Percentiles rank a stretch among this genome's conserved stretches.
These are phyloP conservation scores for Epistrophe grossulariae DNA, from an alignment of 2,888 invertebrate genomes.

Conservation along the genomic window DNA sequence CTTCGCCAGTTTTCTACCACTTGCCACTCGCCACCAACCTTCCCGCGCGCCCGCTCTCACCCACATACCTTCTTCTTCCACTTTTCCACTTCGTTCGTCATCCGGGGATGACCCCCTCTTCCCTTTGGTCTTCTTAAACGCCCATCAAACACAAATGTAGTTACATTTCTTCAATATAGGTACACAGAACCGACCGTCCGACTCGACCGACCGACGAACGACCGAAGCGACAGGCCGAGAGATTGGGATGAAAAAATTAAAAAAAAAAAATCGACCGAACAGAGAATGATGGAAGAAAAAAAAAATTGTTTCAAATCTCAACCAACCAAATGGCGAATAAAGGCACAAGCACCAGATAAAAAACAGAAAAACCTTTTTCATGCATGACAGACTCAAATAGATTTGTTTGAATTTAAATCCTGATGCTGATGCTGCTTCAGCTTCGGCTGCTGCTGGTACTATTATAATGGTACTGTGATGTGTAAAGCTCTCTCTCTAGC, in stretches of 20 bases:
- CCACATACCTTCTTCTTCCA: conserved; percentile 25
- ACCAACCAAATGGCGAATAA: conserved; percentile 76
- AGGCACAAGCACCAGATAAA: conserved; percentile 73
- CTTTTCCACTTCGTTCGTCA: conserved; percentile 24
- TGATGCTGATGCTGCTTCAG: conserved; percentile 43
- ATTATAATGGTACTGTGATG: not conserved
- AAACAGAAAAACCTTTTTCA: conserved; percentile 75
- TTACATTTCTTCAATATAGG: conserved; percentile 71
- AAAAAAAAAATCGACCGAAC: conserved; percentile 51
- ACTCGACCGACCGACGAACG: not conserved
- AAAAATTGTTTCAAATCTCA: conserved; percentile 69
- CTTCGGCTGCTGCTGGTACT: conserved; percentile 9
- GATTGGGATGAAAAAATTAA: conserved; percentile 40
- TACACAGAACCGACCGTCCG: conserved; percentile 24
- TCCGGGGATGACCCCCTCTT: conserved; percentile 7
- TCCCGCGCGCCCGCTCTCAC: conserved; percentile 47
- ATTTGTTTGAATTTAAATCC: conserved; percentile 76
- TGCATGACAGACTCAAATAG: conserved; percentile 75
- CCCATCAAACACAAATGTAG: conserved; percentile 75
- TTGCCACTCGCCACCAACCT: conserved; percentile 72
- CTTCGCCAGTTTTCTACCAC: conserved; percentile 74
- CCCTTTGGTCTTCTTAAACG: conserved; percentile 62
- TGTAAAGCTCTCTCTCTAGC: conserved; percentile 46
- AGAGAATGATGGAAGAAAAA: conserved; percentile 34
- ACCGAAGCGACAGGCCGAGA: conserved; percentile 37